These are phyloP conservation scores for Xiphias gladius DNA, from an alignment of 2,113 vertebrate genomes.

Conservation along the genomic window DNA sequence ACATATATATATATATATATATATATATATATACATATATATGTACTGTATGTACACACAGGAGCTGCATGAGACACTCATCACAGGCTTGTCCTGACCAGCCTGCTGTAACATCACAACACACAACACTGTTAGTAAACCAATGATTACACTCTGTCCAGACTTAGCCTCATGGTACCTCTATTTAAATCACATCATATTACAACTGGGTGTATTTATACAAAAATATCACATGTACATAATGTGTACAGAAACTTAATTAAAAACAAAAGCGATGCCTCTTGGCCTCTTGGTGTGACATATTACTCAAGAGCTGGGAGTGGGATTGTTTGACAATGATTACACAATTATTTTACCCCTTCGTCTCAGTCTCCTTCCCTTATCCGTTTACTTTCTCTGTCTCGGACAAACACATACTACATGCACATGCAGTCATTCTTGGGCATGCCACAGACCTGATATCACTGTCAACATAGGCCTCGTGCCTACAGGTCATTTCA, in stretches of 20 bases:
- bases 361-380: constrained; percentile 3
- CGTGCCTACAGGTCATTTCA: constrained; percentile 27
- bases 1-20: no score
- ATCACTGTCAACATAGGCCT: constrained; percentile 58
- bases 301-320: not conserved
- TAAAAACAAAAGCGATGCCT: not conserved
- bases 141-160: not conserved
- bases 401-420: constrained; percentile 8
- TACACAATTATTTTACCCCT: constrained; percentile 32
- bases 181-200: not conserved
- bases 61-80: not conserved
- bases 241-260: not conserved
- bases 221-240: not conserved
- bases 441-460: constrained; percentile 28
- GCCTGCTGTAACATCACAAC: not conserved
- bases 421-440: not conserved
- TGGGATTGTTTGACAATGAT: constrained; percentile 20
- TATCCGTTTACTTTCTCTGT: not conserved
- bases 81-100: constrained; percentile 9
- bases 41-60: constrained; percentile 7
- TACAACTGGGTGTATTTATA: not conserved
- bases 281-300: not conserved
- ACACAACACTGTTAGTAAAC: constrained; percentile 1
- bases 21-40: no score
- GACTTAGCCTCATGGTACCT: not conserved